These are phyloP conservation scores for Alitta virens DNA, from an alignment of 2,888 invertebrate genomes.

Conservation along the genomic window DNA sequence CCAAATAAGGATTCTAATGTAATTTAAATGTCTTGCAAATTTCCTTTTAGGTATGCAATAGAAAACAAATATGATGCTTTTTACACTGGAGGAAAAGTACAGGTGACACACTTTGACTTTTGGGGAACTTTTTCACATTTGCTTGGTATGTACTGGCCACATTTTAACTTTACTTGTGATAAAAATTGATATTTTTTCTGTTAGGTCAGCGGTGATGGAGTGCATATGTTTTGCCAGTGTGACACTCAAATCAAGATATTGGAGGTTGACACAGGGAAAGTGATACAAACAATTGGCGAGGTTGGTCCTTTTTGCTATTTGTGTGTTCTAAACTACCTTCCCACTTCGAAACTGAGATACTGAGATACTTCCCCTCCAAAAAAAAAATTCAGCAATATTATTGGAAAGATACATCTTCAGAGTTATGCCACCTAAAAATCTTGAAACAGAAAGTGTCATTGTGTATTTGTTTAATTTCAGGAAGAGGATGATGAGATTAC, in stretches of 20 bases:
- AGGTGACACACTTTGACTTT: constrained; percentile 36
- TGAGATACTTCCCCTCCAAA: too few species aligned
- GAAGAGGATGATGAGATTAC: constrained; percentile 64
- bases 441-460: too few species aligned
- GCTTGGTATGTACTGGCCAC: too few species aligned
- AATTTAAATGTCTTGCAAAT: too few species aligned
- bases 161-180: too few species aligned
- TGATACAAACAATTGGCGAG: constrained; percentile 50
- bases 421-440: too few species aligned
- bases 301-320: too few species aligned
- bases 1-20: background rate
- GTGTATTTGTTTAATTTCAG: constrained; percentile 25
- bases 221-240: constrained; percentile 74
- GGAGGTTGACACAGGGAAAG: constrained; percentile 67
- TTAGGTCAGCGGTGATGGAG: constrained; percentile 61
- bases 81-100: constrained; percentile 52
- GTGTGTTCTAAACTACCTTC: too few species aligned
- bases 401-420: too few species aligned
- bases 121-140: background rate
- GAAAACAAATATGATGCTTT: constrained; percentile 51
- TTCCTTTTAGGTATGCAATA: constrained; percentile 44
- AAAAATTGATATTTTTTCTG: constrained; percentile 21
- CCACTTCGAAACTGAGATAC: too few species aligned
- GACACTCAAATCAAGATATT: constrained; percentile 71
- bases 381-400: too few species aligned